Evolutionary conservation across 2,797 vertebrate genomes (phyloP).

Genomic region (Ctenosaura bakeri): DNA sequence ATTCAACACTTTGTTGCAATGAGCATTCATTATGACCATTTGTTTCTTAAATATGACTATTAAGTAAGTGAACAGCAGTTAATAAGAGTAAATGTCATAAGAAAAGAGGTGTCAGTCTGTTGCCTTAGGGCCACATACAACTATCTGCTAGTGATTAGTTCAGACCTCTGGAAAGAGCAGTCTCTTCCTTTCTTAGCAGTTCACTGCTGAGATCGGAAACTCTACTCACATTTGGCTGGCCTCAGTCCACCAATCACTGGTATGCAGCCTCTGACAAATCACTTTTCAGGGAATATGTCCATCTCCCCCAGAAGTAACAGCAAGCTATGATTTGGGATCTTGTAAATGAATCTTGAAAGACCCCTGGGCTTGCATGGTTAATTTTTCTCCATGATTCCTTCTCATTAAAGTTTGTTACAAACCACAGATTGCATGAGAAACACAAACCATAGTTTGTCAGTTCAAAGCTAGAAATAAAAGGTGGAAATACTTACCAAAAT

Average conservation of each 20-base stretch:
- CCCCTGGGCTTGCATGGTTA: background rate
- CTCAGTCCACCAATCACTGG: background rate
- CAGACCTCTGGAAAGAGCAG: background rate
- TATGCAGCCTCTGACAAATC: background rate
- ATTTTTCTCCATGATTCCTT: background rate
- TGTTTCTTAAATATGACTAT: background rate
- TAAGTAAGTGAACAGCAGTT: background rate
- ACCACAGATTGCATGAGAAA: background rate
- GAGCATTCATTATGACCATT: rapidly evolving
- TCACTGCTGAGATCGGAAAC: background rate
- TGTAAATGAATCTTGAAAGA: background rate
- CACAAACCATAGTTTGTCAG: background rate
- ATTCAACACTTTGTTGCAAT: background rate
- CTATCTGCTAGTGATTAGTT: background rate
- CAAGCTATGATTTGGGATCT: background rate
- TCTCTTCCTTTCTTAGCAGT: background rate
- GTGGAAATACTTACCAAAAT: background rate
- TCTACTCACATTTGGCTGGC: background rate
- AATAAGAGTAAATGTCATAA: background rate
- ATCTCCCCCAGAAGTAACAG: background rate
- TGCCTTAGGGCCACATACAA: background rate
- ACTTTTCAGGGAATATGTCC: background rate
- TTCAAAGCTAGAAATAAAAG: background rate
- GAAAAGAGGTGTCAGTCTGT: background rate
- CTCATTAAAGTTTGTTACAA: background rate